Base-by-base conservation (phyloP, 2,797 vertebrate species). In the Anguilla anguilla region DNA sequence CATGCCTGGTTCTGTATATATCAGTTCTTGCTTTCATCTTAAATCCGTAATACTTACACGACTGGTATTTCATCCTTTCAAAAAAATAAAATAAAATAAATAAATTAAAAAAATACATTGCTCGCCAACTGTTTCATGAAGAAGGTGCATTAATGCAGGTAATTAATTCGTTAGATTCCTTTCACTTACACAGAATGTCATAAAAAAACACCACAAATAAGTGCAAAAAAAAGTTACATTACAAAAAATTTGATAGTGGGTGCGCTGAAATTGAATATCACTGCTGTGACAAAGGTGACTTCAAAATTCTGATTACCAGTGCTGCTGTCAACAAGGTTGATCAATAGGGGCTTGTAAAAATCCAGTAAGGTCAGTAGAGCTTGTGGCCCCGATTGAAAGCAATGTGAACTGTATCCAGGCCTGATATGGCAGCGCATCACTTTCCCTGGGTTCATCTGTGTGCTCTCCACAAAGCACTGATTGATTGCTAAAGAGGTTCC, bases 11-110 rank as follows among this genome's bases (percentile, higher is more conserved):
- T 25, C 77, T 49, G 39, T 46, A 25, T 81, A 46, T 72, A 88
- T 49, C 49, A n/a, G 85, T 11, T 53, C 69, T 72, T 82, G 35
- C 83, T 84, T 87, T 87, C 83, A 74, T 55, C 19, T 55, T 22
- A 67, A 87, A 69, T 43, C 82, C n/a, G n/a, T 87, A 87, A 84
- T 87, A 43, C 39, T 72, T 6, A 83, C 46, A 46, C 57, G 31
- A 61, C 79, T 69, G 46, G 46, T n/a, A 81, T 51, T 28, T 72
- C 35, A 64, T 25, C 49, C 64, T 84, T 53, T 46, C 13, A 31
- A 64, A 10, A 77, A 35, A 49, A 25, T 61, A 19, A 55, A 13
- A 55, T 55, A 55, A 55, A 53, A 53, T 53, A 53, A 53, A 53
- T 9, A 53, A 53, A 53, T 53, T 1, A 11, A 9, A 3, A 46